Conservation (phyloP, 2,113 vertebrate genomes). For the Australoheros scitulus region DNA sequence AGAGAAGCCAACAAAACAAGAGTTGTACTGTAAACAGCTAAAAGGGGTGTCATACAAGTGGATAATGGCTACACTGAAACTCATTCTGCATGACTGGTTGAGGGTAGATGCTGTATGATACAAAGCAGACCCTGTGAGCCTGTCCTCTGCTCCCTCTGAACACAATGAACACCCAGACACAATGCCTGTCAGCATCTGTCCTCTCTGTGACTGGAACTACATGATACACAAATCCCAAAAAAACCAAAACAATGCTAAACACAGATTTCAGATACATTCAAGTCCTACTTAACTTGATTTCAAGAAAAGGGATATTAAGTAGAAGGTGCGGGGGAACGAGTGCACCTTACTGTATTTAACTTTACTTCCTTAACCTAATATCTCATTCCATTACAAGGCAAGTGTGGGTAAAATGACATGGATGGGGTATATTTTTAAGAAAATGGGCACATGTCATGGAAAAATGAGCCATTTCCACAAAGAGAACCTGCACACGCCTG, state of each 20-base stretch:
- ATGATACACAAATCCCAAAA: constrained; percentile 10
- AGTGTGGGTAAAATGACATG: background rate
- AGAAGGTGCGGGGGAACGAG: background rate
- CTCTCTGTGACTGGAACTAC: constrained; percentile 36
- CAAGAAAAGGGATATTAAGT: background rate
- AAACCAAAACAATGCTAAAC: constrained; percentile 2
- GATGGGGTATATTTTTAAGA: background rate
- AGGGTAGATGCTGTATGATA: constrained; percentile 23
- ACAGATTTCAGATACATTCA: background rate
- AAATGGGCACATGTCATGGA: background rate
- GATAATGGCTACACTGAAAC: constrained; percentile 7
- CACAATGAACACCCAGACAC: constrained; percentile 64
- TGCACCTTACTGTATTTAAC: constrained; percentile 1
- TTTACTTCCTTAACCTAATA: background rate
- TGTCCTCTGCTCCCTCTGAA: constrained; percentile 42
- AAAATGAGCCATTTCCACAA: constrained; percentile 15
- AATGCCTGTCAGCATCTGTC: constrained; percentile 47
- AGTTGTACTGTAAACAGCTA: constrained; percentile 4
- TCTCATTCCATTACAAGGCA: background rate
- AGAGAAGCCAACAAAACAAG: constrained; percentile 14
- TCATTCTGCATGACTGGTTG: constrained; percentile 29
- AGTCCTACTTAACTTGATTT: constrained; percentile 9
- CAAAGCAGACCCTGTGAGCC: constrained; percentile 38
- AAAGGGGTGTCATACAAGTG: constrained; percentile 18
- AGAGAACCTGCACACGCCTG: background rate